Evolutionary conservation across 2,113 vertebrate species (phyloP).

Genomic region (Poecilia latipinna): DNA sequence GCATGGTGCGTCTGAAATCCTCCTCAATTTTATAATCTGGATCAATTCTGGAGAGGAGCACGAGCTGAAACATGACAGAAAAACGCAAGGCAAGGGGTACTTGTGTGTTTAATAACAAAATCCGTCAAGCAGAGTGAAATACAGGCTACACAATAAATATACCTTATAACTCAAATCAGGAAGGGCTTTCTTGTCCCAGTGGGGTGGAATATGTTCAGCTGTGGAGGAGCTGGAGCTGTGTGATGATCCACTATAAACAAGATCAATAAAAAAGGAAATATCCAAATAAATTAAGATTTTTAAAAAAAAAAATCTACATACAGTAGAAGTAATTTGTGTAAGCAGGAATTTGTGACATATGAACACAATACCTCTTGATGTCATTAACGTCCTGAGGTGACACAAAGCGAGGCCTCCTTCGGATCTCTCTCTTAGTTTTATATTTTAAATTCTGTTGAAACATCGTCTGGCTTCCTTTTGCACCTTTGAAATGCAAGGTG

Average conservation of each 20-base stretch:
- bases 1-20: conserved; percentile 84
- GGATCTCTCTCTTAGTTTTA: conserved; percentile 80
- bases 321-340: background rate
- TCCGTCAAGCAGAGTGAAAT: background rate
- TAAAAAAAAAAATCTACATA: background rate
- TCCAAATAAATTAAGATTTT: background rate
- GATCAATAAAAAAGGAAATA: background rate
- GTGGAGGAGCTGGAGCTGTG: conserved; percentile 43
- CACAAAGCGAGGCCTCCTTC: conserved; percentile 88
- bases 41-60: conserved; percentile 56
- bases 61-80: conserved; percentile 67
- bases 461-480: conserved; percentile 72
- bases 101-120: background rate
- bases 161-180: conserved; percentile 86
- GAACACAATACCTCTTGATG: conserved; percentile 63
- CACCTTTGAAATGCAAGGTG: conserved; percentile 61
- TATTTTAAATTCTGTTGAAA: conserved; percentile 81
- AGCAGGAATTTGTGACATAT: background rate
- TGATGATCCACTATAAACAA: conserved; percentile 30
- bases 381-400: conserved; percentile 81
- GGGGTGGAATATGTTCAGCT: conserved; percentile 73
- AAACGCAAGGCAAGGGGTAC: background rate
- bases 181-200: conserved; percentile 86
- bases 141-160: conserved; percentile 11
- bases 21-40: conserved; percentile 72